Conservation (phyloP, 2,888 invertebrate genomes). For the Calliscelio sp. region DNA sequence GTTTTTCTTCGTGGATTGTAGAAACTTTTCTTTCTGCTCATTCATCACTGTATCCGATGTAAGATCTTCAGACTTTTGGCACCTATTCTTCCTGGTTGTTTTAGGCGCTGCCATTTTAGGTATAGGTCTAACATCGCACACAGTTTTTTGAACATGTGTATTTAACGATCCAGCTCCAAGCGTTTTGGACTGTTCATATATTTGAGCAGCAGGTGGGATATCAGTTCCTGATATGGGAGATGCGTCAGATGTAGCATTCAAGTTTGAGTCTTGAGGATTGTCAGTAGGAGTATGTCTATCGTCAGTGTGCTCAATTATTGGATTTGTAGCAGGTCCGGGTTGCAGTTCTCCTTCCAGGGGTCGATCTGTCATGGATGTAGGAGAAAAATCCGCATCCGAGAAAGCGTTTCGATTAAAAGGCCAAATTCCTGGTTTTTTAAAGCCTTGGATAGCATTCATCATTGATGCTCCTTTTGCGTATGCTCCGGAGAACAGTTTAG, state of each 20-base stretch:
- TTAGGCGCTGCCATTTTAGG: constrained; percentile 33
- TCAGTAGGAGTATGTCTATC: constrained; percentile 13
- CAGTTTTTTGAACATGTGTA: constrained; percentile 18
- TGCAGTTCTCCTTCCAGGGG: constrained; percentile 15
- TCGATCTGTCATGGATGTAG: constrained; percentile 58
- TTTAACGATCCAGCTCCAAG: constrained; percentile 11
- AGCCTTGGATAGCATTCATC: constrained; percentile 63
- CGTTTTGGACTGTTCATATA: background rate
- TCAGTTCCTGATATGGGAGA: constrained; percentile 5
- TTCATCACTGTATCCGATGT: constrained; percentile 25
- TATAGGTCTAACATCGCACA: constrained; percentile 24
- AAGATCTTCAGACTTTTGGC: constrained; percentile 37
- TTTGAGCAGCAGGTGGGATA: background rate
- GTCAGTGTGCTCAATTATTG: constrained; percentile 10
- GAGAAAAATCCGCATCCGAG: constrained; percentile 69
- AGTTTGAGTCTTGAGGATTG: constrained; percentile 26
- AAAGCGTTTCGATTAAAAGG: constrained; percentile 53
- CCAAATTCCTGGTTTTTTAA: constrained; percentile 63
- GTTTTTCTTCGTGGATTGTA: constrained; percentile 17
- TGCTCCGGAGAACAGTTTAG: constrained; percentile 75
- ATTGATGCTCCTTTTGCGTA: constrained; percentile 75
- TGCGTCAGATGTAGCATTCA: constrained; percentile 15
- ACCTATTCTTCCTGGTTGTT: constrained; percentile 18
- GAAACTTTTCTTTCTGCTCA: constrained; percentile 26
- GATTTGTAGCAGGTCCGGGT: constrained; percentile 14